Percentiles rank a stretch among this genome's conserved stretches.
phyloP scores from a whole-genome alignment of 1,140 invertebrate genomes.

The Drosophila suzukii region DNA sequence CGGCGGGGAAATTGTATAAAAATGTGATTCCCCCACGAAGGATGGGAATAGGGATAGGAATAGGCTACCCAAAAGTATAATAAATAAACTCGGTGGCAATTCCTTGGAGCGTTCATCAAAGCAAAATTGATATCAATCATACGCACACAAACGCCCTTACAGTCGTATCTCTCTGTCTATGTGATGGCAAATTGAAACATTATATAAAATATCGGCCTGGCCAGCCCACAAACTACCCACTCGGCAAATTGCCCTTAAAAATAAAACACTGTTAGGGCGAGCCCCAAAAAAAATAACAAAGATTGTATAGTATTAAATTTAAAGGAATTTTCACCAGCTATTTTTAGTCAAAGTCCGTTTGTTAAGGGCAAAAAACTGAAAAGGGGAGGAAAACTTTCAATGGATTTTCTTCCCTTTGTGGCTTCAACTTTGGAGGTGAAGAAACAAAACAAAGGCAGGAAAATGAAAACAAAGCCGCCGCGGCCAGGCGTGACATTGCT shows the following conservation, averaged over 20 bases:
- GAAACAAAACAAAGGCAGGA: constrained; percentile 20
- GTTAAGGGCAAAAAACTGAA: background rate
- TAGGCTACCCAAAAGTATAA: constrained; percentile 39
- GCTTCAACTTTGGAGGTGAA: constrained; percentile 29
- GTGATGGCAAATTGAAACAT: constrained; percentile 72
- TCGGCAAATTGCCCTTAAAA: constrained; percentile 49
- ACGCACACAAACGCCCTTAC: constrained; percentile 42
- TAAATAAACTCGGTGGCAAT: constrained; percentile 66
- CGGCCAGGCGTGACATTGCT: constrained; percentile 53
- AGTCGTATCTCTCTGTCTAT: constrained; percentile 36
- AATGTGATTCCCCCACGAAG: constrained; percentile 42
- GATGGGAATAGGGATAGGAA: constrained; percentile 29
- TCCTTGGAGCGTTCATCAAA: constrained; percentile 73
- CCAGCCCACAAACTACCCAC: constrained; percentile 38
- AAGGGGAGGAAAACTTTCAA: constrained; percentile 25
- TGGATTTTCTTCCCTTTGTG: constrained; percentile 45
- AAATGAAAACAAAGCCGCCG: constrained; percentile 37
- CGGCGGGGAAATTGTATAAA: constrained; percentile 54
- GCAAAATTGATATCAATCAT: constrained; percentile 79
- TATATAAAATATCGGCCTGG: constrained; percentile 48
- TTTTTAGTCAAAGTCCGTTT: constrained; percentile 23
- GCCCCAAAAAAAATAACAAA: constrained; percentile 25
- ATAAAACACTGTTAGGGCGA: constrained; percentile 27
- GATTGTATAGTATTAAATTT: constrained; percentile 48
- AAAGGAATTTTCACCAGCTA: constrained; percentile 39